Base-by-base conservation (phyloP, 2,888 invertebrate species). In the Nomada fabriciana region DNA sequence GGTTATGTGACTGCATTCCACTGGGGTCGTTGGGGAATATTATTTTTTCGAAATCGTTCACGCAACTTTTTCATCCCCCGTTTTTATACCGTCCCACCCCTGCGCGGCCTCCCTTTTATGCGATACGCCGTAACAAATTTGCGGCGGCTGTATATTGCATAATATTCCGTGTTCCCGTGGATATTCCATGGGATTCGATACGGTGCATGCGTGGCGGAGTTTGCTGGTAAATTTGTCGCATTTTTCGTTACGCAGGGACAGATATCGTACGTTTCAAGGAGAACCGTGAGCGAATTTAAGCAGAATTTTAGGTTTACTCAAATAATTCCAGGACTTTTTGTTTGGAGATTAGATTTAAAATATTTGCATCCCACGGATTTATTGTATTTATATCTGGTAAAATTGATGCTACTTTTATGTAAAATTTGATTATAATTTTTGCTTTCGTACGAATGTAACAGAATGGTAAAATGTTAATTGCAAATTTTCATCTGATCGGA, bases 11-110 rank as follows among this genome's bases (percentile, higher is more conserved):
- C 71, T 70, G 77, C 60, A 80, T 76, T 76, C 76, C 79, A 20
- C 57, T 23, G 80, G 73, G 76, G 73, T 50, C 57, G 13, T 25
- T 42, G 29, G 59, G 29, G 79, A 79, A 85, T 82, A 86, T 87
- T 85, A 86, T 86, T 83, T 85, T 86, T 80, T 42, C 65, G 55
- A 57, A 79, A 75, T 76, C 73, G 47, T 57, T 59, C 60, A 18
- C 20, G 60, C 63, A 20, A 67, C 60, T 50, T 57, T 13, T 57
- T 53, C 42, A 25, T 55, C n/a, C 4, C 4, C 7, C 5, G 57
- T 29, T 70, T 70, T 76, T 53, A 50, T 76, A 47, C 36, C 53
- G 50, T 50, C 20, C 70, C 57, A 18, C 20, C 20, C 3, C n/a
- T 65, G 3, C 25, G n/a, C n/a, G 4, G 57, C 13, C 55, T 3